Percentiles rank a stretch among this genome's conserved stretches.
Evolutionary conservation across 1,140 invertebrate genomes (phyloP).

Genomic region (Trialeurodes vaporariorum): DNA sequence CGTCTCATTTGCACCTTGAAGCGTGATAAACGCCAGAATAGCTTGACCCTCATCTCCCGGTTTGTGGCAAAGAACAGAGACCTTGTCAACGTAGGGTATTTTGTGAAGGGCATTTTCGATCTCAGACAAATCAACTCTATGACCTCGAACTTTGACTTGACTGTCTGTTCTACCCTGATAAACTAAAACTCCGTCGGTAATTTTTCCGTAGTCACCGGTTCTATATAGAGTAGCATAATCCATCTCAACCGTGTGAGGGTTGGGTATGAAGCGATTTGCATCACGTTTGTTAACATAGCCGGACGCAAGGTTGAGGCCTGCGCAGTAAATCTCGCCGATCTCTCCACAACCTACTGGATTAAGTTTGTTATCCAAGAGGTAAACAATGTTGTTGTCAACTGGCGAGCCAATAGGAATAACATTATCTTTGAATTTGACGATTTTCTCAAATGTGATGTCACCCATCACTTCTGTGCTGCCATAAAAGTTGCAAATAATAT

Average conservation of each 20-base stretch:
- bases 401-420: constrained; percentile 73
- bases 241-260: constrained; percentile 42
- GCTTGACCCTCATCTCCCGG: constrained; percentile 53
- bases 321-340: constrained; percentile 64
- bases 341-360: constrained; percentile 51
- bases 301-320: constrained; percentile 59
- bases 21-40: constrained; percentile 57
- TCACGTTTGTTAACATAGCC: constrained; percentile 66
- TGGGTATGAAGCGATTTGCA: constrained; percentile 55
- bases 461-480: constrained; percentile 81
- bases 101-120: constrained; percentile 54
- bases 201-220: constrained; percentile 69
- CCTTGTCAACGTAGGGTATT: constrained; percentile 46
- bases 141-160: constrained; percentile 68
- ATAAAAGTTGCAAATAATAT: constrained; percentile 70
- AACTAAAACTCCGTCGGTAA: constrained; percentile 50
- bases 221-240: constrained; percentile 43
- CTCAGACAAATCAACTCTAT: constrained; percentile 71
- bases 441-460: constrained; percentile 56
- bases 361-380: constrained; percentile 59
- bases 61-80: constrained; percentile 63
- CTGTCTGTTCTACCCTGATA: constrained; percentile 76
- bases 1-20: constrained; percentile 39
- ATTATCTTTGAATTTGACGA: constrained; percentile 37
- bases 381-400: constrained; percentile 64